A percentile compares a stretch with the other conserved stretches of the same genome.
These are phyloP conservation scores for Polylopha cassiicola DNA, from an alignment of 2,888 invertebrate genomes.

Conservation along the genomic window DNA sequence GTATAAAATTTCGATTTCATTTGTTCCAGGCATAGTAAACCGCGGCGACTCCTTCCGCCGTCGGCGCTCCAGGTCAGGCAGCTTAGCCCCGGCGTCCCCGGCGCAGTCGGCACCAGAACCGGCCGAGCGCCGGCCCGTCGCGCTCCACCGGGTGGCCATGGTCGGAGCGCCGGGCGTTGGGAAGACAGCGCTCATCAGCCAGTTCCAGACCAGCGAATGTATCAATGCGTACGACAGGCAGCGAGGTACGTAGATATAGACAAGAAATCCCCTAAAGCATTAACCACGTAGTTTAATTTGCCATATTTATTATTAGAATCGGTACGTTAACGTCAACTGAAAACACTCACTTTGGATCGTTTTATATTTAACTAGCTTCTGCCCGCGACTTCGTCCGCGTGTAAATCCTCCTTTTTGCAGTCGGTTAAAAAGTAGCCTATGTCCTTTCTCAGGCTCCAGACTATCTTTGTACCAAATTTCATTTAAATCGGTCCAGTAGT, in stretches of 20 bases:
- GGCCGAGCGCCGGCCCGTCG: slow-evolving; percentile 72
- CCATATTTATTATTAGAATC: too few species aligned
- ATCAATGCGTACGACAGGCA: slow-evolving; percentile 95
- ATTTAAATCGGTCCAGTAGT: too few species aligned
- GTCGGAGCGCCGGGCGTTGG: slow-evolving; percentile 89
- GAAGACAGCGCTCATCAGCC: slow-evolving; percentile 89
- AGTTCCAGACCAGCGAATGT: slow-evolving; percentile 95
- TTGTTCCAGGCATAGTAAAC: slow-evolving; percentile 88
- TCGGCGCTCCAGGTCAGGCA: slow-evolving; percentile 89
- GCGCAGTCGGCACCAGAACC: slow-evolving; percentile 64
- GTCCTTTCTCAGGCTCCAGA: too few species aligned
- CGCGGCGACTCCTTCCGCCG: slow-evolving; percentile 95
- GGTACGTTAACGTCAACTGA: too few species aligned
- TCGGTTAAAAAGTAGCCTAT: too few species aligned
- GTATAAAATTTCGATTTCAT: slow-evolving; percentile 9
- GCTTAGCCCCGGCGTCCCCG: slow-evolving; percentile 81
- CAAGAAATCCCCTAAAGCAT: too few species aligned
- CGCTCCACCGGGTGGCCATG: slow-evolving; percentile 83
- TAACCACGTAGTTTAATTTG: too few species aligned
- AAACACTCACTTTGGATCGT: too few species aligned
- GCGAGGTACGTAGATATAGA: slow-evolving; percentile 73
- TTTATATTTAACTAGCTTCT: too few species aligned
- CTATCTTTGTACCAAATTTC: too few species aligned
- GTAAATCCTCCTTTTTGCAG: too few species aligned
- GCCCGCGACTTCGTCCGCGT: too few species aligned